Conservation (phyloP, 2,113 vertebrate genomes). For the Nothocercus julius region DNA sequence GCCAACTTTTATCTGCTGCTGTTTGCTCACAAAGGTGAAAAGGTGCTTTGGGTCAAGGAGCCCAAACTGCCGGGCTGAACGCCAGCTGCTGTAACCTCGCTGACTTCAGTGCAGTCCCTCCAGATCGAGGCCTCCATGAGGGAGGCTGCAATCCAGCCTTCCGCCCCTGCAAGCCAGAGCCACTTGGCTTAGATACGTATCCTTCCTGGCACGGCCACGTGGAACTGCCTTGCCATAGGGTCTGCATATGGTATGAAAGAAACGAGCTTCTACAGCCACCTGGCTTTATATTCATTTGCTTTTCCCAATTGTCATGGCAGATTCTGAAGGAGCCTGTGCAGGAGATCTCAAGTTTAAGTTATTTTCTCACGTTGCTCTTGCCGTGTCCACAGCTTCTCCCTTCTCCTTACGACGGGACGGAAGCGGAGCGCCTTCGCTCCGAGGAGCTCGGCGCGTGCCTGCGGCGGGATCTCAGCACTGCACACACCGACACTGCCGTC, state of each 20-base stretch:
- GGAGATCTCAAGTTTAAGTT: not conserved
- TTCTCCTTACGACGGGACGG: not conserved
- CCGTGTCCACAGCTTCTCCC: not conserved
- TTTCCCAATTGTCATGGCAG: not conserved
- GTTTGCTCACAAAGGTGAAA: constrained; percentile 52
- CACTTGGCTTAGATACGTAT: not conserved
- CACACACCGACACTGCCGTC: too few relatives aligned
- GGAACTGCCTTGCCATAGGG: not conserved
- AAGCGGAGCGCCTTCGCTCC: not conserved
- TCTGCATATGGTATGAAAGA: not conserved
- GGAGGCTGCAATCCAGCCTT: not conserved
- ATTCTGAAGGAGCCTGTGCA: not conserved
- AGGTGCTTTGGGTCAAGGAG: constrained; percentile 9
- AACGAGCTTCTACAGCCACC: not conserved
- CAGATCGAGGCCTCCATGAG: not conserved
- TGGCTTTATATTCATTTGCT: not conserved
- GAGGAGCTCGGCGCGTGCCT: not conserved
- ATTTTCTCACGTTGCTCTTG: not conserved
- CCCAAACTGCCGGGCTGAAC: not conserved
- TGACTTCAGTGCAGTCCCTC: not conserved
- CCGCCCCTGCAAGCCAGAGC: not conserved
- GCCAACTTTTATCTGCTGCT: constrained; percentile 58
- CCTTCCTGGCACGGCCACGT: not conserved
- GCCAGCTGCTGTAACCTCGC: not conserved
- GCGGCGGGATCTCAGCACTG: not conserved